A percentile compares a stretch with the other conserved stretches of the same genome.
These are phyloP conservation scores for Tetragonula carbonaria DNA, from an alignment of 2,888 invertebrate genomes.

Conservation along the genomic window DNA sequence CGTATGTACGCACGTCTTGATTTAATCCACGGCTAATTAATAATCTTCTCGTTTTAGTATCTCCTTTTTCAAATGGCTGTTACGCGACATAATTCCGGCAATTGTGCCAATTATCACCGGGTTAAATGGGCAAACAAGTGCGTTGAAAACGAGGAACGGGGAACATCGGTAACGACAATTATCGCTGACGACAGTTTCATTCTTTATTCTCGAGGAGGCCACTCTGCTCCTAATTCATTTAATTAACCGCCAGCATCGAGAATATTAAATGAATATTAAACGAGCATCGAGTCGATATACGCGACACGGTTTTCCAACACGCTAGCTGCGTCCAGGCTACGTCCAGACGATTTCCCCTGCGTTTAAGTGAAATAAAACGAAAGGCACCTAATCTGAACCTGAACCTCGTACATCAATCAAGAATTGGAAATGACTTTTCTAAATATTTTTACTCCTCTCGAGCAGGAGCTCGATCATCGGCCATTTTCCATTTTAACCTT, in stretches of 20 bases:
- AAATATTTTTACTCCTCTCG: no score
- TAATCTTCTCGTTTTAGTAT: conserved; percentile 1
- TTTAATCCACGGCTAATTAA: conserved; percentile 16
- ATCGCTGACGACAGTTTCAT: conserved; percentile 37
- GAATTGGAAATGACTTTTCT: no score
- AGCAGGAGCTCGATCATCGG: no score
- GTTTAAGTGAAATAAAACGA: neutral
- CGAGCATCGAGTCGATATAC: neutral
- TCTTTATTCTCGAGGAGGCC: conserved; percentile 1
- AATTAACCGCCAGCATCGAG: conserved; percentile 11
- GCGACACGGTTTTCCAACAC: no score
- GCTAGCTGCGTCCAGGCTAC: no score
- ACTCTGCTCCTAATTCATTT: conserved; percentile 38
- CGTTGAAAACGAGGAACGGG: neutral
- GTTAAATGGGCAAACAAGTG: conserved; percentile 30
- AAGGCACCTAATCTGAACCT: neutral
- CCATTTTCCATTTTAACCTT: no score
- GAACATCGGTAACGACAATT: conserved; percentile 43
- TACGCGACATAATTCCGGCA: conserved; percentile 49
- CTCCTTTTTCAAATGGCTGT: conserved; percentile 27
- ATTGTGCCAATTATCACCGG: conserved; percentile 45
- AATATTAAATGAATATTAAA: neutral
- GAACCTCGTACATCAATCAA: no score
- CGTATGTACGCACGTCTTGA: neutral
- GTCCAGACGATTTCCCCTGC: neutral